Percentiles rank a stretch among this genome's conserved stretches.
These are phyloP conservation scores for Halocaridina rubra DNA, from an alignment of 2,888 invertebrate species.

Conservation along the genomic window DNA sequence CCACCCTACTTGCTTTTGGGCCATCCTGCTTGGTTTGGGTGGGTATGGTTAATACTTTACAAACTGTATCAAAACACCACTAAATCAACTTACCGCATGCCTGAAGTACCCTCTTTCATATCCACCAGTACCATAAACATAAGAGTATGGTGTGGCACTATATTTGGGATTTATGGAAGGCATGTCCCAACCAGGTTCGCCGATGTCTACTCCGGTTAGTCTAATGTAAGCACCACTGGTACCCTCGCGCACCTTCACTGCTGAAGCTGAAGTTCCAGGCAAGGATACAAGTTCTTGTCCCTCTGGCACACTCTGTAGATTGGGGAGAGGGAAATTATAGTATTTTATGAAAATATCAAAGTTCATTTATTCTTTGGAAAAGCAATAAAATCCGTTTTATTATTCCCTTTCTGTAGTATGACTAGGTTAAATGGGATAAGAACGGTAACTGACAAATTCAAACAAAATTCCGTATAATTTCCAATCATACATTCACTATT, in stretches of 20 bases:
- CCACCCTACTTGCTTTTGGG: too few relatives aligned
- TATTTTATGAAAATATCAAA: too few relatives aligned
- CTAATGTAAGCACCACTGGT: slow-evolving; percentile 61
- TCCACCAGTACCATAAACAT: slow-evolving; percentile 70
- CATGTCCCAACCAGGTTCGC: slow-evolving; percentile 69
- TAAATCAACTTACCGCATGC: slow-evolving; percentile 66
- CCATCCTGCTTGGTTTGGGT: too few relatives aligned
- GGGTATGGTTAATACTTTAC: too few relatives aligned
- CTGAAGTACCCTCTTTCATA: slow-evolving; percentile 66
- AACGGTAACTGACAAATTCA: too few relatives aligned
- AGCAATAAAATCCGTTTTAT: too few relatives aligned
- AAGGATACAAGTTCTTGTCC: slow-evolving; percentile 68
- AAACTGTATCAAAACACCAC: background rate
- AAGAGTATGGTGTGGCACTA: slow-evolving; percentile 70
- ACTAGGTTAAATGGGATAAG: too few relatives aligned
- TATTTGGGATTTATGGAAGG: slow-evolving; percentile 71
- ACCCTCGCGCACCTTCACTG: slow-evolving; percentile 66
- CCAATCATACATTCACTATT: too few relatives aligned
- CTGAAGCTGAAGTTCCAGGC: slow-evolving; percentile 67
- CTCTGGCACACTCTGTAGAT: slow-evolving; percentile 66
- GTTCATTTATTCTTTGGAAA: too few relatives aligned
- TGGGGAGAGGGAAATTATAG: too few relatives aligned
- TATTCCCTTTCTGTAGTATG: too few relatives aligned
- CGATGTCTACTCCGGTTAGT: slow-evolving; percentile 64
- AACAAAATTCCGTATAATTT: too few relatives aligned